Evolutionary conservation across 2,888 invertebrate species (phyloP).

Genomic region (Agelastica alni): DNA sequence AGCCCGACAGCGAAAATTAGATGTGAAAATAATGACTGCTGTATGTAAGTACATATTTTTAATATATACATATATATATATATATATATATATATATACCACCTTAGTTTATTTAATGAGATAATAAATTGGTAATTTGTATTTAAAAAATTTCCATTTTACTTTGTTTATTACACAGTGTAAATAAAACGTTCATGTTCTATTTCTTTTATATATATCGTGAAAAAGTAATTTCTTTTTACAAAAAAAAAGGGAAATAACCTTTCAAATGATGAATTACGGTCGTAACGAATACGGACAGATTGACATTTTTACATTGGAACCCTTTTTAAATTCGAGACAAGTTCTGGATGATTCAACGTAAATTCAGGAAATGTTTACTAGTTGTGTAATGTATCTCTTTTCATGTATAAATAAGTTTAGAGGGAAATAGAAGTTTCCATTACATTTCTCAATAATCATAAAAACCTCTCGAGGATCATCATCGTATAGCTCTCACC

Average conservation of each 20-base stretch:
- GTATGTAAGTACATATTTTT: too few relatives aligned
- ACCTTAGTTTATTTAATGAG: too few relatives aligned
- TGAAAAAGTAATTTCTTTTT: too few relatives aligned
- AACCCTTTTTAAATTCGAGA: constrained; percentile 10
- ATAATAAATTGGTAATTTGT: too few relatives aligned
- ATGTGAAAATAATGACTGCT: too few relatives aligned
- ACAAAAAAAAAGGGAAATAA: constrained; percentile 20
- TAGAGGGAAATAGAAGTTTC: not conserved
- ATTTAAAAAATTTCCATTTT: too few relatives aligned
- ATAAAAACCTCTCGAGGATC: not conserved
- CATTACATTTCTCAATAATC: not conserved
- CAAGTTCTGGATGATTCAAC: constrained; percentile 4
- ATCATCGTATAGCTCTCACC: not conserved
- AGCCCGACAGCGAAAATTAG: too few relatives aligned
- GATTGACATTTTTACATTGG: constrained; percentile 19
- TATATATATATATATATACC: too few relatives aligned
- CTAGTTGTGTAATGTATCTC: not conserved
- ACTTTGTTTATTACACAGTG: too few relatives aligned
- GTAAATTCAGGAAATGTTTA: constrained; percentile 3
- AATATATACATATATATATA: too few relatives aligned
- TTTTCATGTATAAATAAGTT: not conserved
- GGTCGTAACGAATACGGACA: constrained; percentile 18
- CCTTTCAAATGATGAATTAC: constrained; percentile 18
- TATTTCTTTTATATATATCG: too few relatives aligned
- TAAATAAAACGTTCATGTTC: too few relatives aligned